Percentiles rank a stretch among this genome's conserved stretches.
Evolutionary conservation across 2,113 vertebrate genomes (phyloP).

Genomic region (Boulengeromyrus knoepffleri): DNA sequence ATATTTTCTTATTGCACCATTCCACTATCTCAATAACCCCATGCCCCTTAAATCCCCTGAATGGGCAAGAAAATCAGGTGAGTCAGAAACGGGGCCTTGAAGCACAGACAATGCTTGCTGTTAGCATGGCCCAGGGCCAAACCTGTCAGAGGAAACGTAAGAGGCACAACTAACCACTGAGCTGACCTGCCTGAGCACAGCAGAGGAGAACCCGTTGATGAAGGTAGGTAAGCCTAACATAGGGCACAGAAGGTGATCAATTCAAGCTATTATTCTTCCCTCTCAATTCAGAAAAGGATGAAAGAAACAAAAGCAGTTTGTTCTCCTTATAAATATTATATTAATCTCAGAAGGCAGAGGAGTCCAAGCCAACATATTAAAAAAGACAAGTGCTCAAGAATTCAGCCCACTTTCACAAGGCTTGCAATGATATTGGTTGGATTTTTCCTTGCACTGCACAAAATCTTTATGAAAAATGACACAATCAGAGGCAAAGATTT

Average conservation of each 20-base stretch:
- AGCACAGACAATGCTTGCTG: neutral
- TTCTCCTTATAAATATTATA: conserved; percentile 11
- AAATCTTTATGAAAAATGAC: neutral
- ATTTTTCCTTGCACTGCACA: neutral
- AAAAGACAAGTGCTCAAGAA: neutral
- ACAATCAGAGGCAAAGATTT: neutral
- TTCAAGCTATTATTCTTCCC: neutral
- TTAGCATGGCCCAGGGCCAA: neutral
- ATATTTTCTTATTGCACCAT: neutral
- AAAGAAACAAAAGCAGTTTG: conserved; percentile 10
- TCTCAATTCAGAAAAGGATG: neutral
- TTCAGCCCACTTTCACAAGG: neutral
- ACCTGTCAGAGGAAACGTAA: neutral
- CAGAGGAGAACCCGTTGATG: neutral
- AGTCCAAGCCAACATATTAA: neutral
- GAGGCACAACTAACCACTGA: neutral
- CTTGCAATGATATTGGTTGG: neutral
- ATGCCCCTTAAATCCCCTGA: neutral
- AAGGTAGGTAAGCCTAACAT: neutral
- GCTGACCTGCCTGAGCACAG: neutral
- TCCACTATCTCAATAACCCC: neutral
- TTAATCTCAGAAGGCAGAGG: neutral
- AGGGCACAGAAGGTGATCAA: neutral
- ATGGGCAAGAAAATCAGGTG: neutral
- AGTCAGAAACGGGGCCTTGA: neutral